Base-by-base conservation (phyloP, 1,140 invertebrate species). In the Drosophila lacertosa region DNA sequence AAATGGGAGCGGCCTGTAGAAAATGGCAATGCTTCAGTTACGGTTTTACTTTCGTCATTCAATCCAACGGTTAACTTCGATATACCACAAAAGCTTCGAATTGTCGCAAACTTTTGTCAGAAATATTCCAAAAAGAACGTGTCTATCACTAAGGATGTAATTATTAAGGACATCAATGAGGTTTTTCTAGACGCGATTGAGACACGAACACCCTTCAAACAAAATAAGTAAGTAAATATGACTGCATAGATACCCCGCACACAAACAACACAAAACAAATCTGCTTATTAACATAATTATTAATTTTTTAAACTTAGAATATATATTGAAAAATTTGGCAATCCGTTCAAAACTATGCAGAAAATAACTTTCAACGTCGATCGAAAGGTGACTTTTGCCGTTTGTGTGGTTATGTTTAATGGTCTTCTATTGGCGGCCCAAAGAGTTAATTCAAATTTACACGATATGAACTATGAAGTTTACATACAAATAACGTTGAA, bases 341-440 rank as follows among this genome's bases (percentile, higher is more conserved):
- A 0, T 9, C 33, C n/a, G 9, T 6, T n/a, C 1, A 15, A 32
- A 7, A 15, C 7, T 0, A 6, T 37, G 4, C 10, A 44, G 1
- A 15, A 16, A 1, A 13, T 74, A 2, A 7, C n/a, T 1, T 69
- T 74, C 26, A 1, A 47, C 1, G 3, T 65, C 2, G 10, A 42
- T 1, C n/a, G 22, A 2, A 33, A 29, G 5, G 4, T 71, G 0
- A 9, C 6, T 1, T 16, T 7, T 26, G 60, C 29, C 4, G 3
- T 44, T 2, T 66, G 40, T 24, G 7, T 62, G 13, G 2, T 75
- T 2, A 42, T 60, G 40, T 35, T 18, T 9, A 66, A 71, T 40
- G 60, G 68, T 1, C 20, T 42, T 1, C 5, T 75, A 10, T 1
- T 54, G 6, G 20, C n/a, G 0, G 16, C 32, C 0, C 13, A 7